These are phyloP conservation scores for Belgica antarctica DNA, from an alignment of 2,888 invertebrate genomes.

Conservation along the genomic window DNA sequence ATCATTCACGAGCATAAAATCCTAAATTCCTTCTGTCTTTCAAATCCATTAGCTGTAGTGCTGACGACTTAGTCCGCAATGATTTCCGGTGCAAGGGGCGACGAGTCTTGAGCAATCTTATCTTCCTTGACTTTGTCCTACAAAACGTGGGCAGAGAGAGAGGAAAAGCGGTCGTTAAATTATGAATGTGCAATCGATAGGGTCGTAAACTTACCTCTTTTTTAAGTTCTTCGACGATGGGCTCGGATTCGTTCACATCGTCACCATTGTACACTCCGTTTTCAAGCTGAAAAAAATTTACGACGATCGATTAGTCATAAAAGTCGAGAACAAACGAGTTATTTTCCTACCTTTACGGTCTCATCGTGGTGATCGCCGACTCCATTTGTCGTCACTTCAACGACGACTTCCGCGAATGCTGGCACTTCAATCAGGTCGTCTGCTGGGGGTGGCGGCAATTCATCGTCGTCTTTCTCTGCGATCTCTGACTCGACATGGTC, in stretches of 20 bases:
- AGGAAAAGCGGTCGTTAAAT: neutral
- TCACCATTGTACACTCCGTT: constrained; percentile 24
- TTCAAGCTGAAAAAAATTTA: constrained; percentile 20
- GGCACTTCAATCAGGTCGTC: neutral
- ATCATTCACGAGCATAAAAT: constrained; percentile 23
- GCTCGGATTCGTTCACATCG: neutral
- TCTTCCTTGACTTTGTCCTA: constrained; percentile 41
- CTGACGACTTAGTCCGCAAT: constrained; percentile 36
- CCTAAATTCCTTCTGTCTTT: constrained; percentile 18
- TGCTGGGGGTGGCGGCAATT: constrained; percentile 40
- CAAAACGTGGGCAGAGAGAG: neutral
- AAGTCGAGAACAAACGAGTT: neutral
- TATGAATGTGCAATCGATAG: neutral
- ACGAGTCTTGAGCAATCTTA: constrained; percentile 29
- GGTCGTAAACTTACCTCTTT: constrained; percentile 17
- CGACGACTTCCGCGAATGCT: constrained; percentile 3
- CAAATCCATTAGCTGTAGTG: neutral
- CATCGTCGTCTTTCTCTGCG: constrained; percentile 32
- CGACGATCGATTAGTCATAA: neutral
- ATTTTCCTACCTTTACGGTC: neutral
- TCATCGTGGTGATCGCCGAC: neutral
- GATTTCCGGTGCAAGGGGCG: constrained; percentile 40
- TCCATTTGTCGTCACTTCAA: constrained; percentile 26
- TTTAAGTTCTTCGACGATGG: constrained; percentile 7
- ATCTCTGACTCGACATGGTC: constrained; percentile 30